Evolutionary conservation across 1,140 invertebrate genomes (phyloP), one percentile per base, ranked within the genome.

Genomic region (Vanessa atalanta): DNA sequence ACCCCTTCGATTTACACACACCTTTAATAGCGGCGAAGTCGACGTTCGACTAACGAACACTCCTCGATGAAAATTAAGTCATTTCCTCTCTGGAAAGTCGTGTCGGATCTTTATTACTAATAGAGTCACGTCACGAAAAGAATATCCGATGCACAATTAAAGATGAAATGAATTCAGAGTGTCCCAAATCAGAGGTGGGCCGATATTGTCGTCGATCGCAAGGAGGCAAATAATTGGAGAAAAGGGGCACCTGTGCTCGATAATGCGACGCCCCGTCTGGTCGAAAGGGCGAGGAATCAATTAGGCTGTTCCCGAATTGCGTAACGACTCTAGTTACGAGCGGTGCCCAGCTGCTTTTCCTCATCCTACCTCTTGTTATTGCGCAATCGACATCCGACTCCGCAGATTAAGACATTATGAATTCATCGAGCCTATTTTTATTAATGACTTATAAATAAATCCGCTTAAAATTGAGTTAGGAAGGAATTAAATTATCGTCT

Each of bases 221-320:
- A 84, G 81, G 81, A 88, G 86, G 82, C 84, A 84, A 90, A 90
- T 92, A 88, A 86, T 87, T 82, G 85, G 82, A 83, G 83, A 80
- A 81, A 69, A 80, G 83, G 70, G 79, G 87, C 88, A 92, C 90
- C 90, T 91, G 90, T 86, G 89, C 81, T 87, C 90, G 83, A 88
- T 92, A 92, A 92, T 92, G 87, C 87, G 86, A 83, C 85, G 87
- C 83, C 86, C 88, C 86, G 88, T 91, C 90, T 90, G 87, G 84
- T 71, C 88, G 83, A 88, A 90, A 89, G 90, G 88, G 88, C 88
- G 88, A 91, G 85, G 88, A 92, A 91, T 92, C 90, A 92, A 92
- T 92, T 91, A 92, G 90, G 88, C 82, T 83, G 83, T 87, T 84
- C 79, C 88, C 83, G 86, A 92, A 89, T 89, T 92, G 89, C 85